Base-by-base conservation (phyloP, 35 echinoderm and acorn worm genomes). In the Chiridota heheva region DNA sequence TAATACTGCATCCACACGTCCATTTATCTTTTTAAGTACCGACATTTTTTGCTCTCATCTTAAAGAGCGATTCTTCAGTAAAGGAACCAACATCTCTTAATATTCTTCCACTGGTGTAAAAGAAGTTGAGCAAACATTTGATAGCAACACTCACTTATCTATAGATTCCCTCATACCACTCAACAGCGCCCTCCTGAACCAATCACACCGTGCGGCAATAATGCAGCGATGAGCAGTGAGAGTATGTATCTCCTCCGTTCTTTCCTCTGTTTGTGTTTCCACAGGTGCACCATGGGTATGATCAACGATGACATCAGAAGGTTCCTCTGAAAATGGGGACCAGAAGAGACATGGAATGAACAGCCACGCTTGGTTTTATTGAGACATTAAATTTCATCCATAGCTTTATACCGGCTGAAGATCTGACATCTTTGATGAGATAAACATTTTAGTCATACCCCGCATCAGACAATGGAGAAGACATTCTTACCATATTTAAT, bases 131-230 rank as follows among this genome's bases (percentile, higher is more conserved):
- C n/a, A n/a, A n/a, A n/a, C n/a, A n/a, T n/a, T n/a, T n/a, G n/a
- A n/a, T n/a, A 35, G 20, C 2, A n/a, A 5, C 18, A 49, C 89
- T 87, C 69, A 92, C 90, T 82, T 93, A 64, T 93, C 84, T 70
- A 93, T 93, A 63, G 84, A 76, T 37, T 93, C 90, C 48, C 85
- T 88, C 90, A 93, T 93, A 15, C 90, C 90, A 73, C 90, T 93
- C 7, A 88, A 60, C 16, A 93, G 68, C 34, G 90, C 90, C 55
- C 85, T 82, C 31, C 78, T 82, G 56, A 93, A 93, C 85, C 90
- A 88, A 24, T 93, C 90, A 88, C 90, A 88, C 51, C 90, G 87
- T 16, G 90, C 69, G 28, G 90, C 90, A 47, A 93, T 69, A 16
- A 88, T 62, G 34, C 61, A 84, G 38, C 90, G 71, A 44, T 88